A percentile compares a stretch with the other conserved stretches of the same genome.
Conservation (phyloP, 2,888 invertebrate genomes). For the Synanthedon myopaeformis region DNA sequence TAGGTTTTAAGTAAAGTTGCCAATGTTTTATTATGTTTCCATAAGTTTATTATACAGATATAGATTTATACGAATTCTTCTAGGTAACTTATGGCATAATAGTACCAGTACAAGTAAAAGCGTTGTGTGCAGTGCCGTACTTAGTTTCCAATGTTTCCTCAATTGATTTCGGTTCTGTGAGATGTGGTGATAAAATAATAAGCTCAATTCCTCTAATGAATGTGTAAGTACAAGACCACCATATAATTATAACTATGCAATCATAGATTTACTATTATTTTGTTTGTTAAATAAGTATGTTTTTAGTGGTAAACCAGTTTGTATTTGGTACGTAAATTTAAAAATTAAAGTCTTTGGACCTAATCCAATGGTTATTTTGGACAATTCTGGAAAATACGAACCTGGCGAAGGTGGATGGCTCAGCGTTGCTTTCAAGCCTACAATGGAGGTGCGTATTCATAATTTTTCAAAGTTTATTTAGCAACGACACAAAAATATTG, state of each 20-base stretch:
- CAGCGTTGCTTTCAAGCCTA: constrained; percentile 71
- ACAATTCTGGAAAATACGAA: constrained; percentile 55
- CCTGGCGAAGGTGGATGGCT: constrained; percentile 63
- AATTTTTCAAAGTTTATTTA: not conserved
- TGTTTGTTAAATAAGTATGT: constrained; percentile 1
- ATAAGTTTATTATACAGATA: not conserved
- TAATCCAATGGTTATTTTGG: constrained; percentile 40
- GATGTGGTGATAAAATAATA: constrained; percentile 70
- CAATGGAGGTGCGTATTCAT: constrained; percentile 32
- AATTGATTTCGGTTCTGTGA: constrained; percentile 69
- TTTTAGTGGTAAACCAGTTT: constrained; percentile 67
- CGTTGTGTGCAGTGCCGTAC: constrained; percentile 70
- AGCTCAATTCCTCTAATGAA: constrained; percentile 68
- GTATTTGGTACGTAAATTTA: constrained; percentile 65
- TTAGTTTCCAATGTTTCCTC: constrained; percentile 44
- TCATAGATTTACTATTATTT: not conserved
- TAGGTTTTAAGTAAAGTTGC: constrained; percentile 17
- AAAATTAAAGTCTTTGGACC: constrained; percentile 33
- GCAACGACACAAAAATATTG: not conserved
- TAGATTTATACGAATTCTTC: constrained; percentile 1
- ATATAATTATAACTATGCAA: not conserved
- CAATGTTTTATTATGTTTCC: not conserved
- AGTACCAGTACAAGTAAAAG: constrained; percentile 69
- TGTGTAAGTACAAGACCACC: constrained; percentile 46
- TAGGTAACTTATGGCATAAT: constrained; percentile 70